These are phyloP conservation scores for Amphipoea oculea DNA, from an alignment of 2,888 invertebrate genomes.

Conservation along the genomic window DNA sequence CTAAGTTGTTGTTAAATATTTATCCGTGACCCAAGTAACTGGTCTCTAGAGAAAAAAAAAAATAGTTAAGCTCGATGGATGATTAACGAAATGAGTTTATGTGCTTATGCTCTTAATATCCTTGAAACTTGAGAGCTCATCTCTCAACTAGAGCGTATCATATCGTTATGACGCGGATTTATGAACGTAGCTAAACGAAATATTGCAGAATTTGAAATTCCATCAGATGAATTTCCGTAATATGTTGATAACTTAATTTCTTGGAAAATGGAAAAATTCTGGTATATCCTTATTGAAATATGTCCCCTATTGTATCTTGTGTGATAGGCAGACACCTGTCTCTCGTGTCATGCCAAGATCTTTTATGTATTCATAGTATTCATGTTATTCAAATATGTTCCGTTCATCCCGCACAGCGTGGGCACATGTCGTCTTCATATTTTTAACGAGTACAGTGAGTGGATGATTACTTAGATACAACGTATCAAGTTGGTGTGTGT, in stretches of 20 bases:
- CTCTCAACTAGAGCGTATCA: conserved; percentile 39
- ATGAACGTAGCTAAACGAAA: conserved; percentile 25
- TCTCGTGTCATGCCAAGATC: conserved; percentile 24
- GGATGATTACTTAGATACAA: conserved; percentile 30
- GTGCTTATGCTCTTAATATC: conserved; percentile 53
- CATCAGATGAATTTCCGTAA: conserved; percentile 5
- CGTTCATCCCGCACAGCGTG: conserved; percentile 33
- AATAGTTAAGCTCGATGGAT: conserved; percentile 37
- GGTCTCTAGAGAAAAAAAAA: conserved; percentile 48
- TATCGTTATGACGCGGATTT: conserved; percentile 39
- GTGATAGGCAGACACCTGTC: conserved; percentile 46
- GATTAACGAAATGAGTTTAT: conserved; percentile 59
- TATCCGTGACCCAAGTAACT: conserved; percentile 43
- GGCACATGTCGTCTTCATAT: conserved; percentile 32
- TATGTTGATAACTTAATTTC: conserved; percentile 30
- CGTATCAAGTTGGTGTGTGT: conserved; percentile 23
- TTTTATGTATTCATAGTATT: conserved; percentile 53
- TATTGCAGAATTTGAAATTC: conserved; percentile 43
- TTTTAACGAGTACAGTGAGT: conserved; percentile 30
- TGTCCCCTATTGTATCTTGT: conserved; percentile 29
- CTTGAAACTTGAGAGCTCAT: conserved; percentile 31
- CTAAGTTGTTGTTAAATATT: conserved; percentile 48
- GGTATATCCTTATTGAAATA: conserved; percentile 18
- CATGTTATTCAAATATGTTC: conserved; percentile 47
- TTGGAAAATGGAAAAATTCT: conserved; percentile 30